A percentile compares a stretch with the other conserved stretches of the same genome.
Evolutionary conservation across 2,113 vertebrate species (phyloP).

Genomic region (Semnornis frantzii): DNA sequence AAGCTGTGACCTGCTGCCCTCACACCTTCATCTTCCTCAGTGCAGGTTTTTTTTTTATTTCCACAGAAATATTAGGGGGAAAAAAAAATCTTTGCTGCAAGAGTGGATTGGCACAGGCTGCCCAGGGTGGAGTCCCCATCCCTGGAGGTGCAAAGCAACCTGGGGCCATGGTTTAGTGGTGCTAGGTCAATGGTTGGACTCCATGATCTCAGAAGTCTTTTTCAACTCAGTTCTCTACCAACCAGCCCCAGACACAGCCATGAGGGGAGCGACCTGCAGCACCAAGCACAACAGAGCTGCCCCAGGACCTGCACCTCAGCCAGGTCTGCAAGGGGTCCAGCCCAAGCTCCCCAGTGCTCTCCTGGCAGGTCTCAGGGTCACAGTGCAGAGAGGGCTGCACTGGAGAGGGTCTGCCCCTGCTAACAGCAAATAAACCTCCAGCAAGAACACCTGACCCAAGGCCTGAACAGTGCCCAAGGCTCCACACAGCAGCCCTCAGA

Average conservation of each 20-base stretch:
- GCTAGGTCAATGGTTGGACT: no score
- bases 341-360: neutral
- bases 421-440: neutral
- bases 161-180: no score
- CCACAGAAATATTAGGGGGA: no score
- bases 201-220: no score
- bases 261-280: fast-evolving
- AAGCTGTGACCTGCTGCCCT: neutral
- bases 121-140: no score
- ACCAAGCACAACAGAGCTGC: fast-evolving
- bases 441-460: neutral
- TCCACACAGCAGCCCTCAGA: neutral
- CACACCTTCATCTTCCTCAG: neutral
- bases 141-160: no score
- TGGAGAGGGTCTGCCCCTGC: fast-evolving
- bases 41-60: no score
- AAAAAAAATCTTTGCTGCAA: no score
- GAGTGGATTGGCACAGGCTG: no score
- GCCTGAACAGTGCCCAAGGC: neutral
- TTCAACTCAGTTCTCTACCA: no score
- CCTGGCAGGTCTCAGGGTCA: neutral
- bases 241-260: neutral
- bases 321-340: neutral
- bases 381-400: neutral
- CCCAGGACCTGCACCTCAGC: neutral